A percentile compares a stretch with the other conserved stretches of the same genome.
Conservation (phyloP, 2,113 vertebrate genomes). For the Ailurus styani region DNA sequence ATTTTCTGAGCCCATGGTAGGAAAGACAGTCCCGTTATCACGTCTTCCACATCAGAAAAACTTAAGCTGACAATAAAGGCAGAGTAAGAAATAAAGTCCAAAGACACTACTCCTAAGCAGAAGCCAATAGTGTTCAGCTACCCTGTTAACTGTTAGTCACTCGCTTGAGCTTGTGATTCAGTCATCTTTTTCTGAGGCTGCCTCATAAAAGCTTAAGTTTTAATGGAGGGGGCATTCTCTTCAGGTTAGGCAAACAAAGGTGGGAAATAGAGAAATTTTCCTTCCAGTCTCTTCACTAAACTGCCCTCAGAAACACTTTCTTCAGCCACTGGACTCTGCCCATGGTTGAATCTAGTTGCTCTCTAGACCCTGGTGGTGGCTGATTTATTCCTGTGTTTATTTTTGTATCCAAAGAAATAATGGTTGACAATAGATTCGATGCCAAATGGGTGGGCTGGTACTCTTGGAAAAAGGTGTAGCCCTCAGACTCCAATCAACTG, state of each 20-base stretch:
- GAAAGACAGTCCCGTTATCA: background rate
- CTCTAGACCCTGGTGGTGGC: background rate
- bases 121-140: background rate
- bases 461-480: background rate
- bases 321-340: background rate
- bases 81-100: background rate
- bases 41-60: background rate
- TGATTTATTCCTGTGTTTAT: background rate
- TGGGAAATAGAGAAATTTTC: background rate
- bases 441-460: background rate
- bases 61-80: background rate
- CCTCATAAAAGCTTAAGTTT: conserved; percentile 6
- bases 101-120: background rate
- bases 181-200: background rate
- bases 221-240: background rate
- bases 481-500: background rate
- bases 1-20: background rate
- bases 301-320: background rate
- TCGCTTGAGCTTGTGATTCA: background rate
- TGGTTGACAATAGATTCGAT: background rate
- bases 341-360: background rate
- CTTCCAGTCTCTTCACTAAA: background rate
- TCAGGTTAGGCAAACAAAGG: background rate
- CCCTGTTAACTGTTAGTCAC: background rate
- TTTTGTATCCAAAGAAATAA: background rate